phyloP scores from a whole-genome alignment of 2,797 vertebrate genomes.

The Rhyacichthys aspro region DNA sequence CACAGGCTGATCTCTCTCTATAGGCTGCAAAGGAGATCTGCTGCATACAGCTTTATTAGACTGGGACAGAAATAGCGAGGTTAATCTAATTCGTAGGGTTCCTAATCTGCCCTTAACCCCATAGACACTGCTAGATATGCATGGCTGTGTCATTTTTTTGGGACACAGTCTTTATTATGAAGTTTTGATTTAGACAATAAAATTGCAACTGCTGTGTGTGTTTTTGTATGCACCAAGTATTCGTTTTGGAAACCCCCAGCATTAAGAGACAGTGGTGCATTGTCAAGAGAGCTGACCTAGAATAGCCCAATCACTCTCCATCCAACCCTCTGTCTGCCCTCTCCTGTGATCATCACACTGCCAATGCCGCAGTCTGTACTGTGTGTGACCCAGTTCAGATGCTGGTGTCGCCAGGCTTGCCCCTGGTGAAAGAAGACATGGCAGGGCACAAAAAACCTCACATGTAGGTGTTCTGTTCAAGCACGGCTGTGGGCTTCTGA shows the following conservation, averaged over 20 bases:
- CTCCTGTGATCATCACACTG: conserved; percentile 77
- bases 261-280: conserved; percentile 80
- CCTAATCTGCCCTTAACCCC: conserved; percentile 39
- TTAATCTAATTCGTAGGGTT: conserved; percentile 48
- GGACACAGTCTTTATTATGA: conserved; percentile 11
- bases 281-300: conserved; percentile 86
- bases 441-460: conserved; percentile 62
- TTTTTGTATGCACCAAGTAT: conserved; percentile 49
- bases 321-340: conserved; percentile 79
- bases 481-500: conserved; percentile 32
- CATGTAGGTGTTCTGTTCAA: conserved; percentile 46
- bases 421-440: conserved; percentile 64
- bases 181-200: conserved; percentile 11
- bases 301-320: conserved; percentile 83
- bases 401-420: conserved; percentile 70
- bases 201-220: conserved; percentile 1
- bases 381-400: conserved; percentile 75
- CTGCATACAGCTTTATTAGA: conserved; percentile 74
- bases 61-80: conserved; percentile 29
- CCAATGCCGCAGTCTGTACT: conserved; percentile 74
- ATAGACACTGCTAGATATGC: conserved; percentile 9
- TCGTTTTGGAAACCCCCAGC: conserved; percentile 61
- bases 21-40: conserved; percentile 73
- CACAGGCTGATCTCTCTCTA: conserved; percentile 80
- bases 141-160: conserved; percentile 9